Percentiles rank a stretch among this genome's conserved stretches.
phyloP scores from a whole-genome alignment of 1,140 invertebrate genomes.

The Cyclargus thomasi region DNA sequence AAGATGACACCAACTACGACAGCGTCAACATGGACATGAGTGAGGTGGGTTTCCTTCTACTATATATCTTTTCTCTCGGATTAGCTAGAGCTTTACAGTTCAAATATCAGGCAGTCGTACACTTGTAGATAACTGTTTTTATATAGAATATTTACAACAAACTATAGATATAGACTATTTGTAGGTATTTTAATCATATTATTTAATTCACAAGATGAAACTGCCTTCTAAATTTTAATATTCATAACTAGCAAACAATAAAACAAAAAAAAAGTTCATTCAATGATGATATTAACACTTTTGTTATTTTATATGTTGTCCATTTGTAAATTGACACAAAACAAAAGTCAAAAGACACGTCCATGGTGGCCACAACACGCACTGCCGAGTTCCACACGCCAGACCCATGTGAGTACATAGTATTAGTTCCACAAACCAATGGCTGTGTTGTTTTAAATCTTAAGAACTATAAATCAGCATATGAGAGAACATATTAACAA shows the following conservation, averaged over 20 bases:
- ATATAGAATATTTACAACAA: too few relatives aligned
- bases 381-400: slow-evolving; percentile 30
- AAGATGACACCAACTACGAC: slow-evolving; percentile 73
- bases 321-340: slow-evolving; percentile 75
- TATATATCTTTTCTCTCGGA: background rate
- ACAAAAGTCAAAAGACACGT: slow-evolving; percentile 67
- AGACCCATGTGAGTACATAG: slow-evolving; percentile 62
- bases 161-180: too few relatives aligned
- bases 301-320: slow-evolving; percentile 75
- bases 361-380: slow-evolving; percentile 41
- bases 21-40: slow-evolving; percentile 74
- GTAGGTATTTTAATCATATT: too few relatives aligned
- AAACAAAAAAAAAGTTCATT: slow-evolving; percentile 33
- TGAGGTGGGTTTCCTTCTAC: slow-evolving; percentile 46
- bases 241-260: background rate
- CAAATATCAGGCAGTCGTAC: slow-evolving; percentile 6
- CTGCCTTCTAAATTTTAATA: background rate
- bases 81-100: slow-evolving; percentile 2
- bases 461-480: too few relatives aligned
- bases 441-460: too few relatives aligned
- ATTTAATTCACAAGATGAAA: background rate
- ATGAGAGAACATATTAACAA: too few relatives aligned
- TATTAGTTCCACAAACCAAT: slow-evolving; percentile 33
- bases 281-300: slow-evolving; percentile 74
- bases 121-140: too few relatives aligned